Evolutionary conservation across 1,140 invertebrate species (phyloP).

Genomic region (Rhyacophila brunnea): DNA sequence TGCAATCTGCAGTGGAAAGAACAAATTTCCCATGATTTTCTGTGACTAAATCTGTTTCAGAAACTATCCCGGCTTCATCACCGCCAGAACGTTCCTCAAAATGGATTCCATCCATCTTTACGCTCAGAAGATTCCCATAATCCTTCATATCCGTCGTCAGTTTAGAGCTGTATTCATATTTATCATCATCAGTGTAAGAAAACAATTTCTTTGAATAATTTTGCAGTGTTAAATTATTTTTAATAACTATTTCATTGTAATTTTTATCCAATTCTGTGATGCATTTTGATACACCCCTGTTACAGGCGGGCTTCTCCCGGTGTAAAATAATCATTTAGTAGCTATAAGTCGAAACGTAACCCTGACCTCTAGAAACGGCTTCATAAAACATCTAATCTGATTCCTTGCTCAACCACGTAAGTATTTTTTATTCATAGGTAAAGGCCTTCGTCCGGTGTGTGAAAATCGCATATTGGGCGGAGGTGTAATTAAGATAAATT

Average conservation of each 20-base stretch:
- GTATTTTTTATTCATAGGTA: no score
- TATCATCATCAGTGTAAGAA: constrained; percentile 45
- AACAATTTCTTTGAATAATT: constrained; percentile 40
- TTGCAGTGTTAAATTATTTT: constrained; percentile 27
- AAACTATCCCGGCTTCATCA: not conserved
- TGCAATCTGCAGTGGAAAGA: no score
- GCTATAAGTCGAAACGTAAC: no score
- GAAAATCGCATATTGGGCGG: no score
- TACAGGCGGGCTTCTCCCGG: no score
- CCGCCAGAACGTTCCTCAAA: not conserved
- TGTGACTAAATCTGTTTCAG: not conserved
- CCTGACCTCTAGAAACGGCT: no score
- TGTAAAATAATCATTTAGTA: no score
- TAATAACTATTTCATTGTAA: constrained; percentile 41
- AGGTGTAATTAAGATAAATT: no score
- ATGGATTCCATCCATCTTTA: not conserved
- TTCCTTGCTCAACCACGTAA: no score
- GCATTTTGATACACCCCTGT: constrained; percentile 41
- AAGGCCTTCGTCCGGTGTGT: no score
- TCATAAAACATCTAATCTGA: no score
- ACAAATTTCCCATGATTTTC: not conserved
- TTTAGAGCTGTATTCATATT: constrained; percentile 24
- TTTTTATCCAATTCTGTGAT: constrained; percentile 39
- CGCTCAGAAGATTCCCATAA: not conserved
- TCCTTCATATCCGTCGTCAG: not conserved